Evolutionary conservation across 2,797 vertebrate genomes (phyloP).

Genomic region (Coccyzus lansbergi): DNA sequence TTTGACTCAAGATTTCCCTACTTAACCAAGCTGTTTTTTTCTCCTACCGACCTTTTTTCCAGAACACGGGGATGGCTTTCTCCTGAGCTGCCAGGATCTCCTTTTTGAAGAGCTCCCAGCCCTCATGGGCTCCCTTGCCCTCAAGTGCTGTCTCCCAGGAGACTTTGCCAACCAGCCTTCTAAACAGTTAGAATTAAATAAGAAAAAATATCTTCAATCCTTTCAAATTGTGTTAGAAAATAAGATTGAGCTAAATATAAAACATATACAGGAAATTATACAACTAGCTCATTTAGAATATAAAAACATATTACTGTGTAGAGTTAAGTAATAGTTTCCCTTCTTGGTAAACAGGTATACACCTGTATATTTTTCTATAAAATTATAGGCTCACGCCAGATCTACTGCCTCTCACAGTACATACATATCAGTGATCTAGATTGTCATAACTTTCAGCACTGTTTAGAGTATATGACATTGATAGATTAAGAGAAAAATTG

Average conservation of each 20-base stretch:
- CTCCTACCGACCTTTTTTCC: too few species aligned
- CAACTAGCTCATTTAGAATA: not conserved
- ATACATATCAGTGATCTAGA: not conserved
- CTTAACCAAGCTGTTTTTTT: too few species aligned
- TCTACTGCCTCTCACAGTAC: not conserved
- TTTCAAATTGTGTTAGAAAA: not conserved
- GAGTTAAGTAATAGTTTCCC: not conserved
- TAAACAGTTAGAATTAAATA: not conserved
- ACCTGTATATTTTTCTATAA: not conserved
- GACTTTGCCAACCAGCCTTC: too few species aligned
- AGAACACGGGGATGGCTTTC: too few species aligned
- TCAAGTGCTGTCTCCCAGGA: too few species aligned
- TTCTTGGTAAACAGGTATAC: not conserved
- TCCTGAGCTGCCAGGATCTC: too few species aligned
- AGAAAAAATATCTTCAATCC: not conserved
- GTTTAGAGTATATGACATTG: slow-evolving; percentile 43
- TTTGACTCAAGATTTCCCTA: too few species aligned
- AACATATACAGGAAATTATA: not conserved
- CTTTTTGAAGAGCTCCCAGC: too few species aligned
- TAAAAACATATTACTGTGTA: not conserved
- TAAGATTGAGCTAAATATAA: not conserved
- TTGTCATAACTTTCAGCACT: slow-evolving; percentile 25
- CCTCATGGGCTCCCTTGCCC: too few species aligned
- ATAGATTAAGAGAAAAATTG: slow-evolving; percentile 60
- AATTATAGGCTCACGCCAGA: not conserved